phyloP scores from a whole-genome alignment of 2,113 vertebrate species.

The Lepidothrix coronata region DNA sequence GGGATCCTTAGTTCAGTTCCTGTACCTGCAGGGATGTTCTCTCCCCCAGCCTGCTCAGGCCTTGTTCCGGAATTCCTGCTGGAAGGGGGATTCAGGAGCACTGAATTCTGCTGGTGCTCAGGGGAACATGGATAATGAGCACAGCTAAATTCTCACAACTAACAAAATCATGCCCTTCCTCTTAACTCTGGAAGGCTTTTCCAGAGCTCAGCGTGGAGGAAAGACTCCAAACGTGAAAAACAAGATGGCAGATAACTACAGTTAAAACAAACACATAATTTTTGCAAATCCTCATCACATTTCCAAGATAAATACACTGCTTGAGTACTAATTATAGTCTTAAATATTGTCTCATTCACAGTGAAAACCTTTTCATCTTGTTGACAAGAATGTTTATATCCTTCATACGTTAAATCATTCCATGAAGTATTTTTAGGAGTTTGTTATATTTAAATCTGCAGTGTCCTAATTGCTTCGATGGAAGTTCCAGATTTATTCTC shows the following conservation, averaged over 20 bases:
- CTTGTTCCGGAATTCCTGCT: background rate
- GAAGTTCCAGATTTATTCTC: background rate
- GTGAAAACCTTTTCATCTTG: background rate
- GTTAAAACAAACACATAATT: background rate
- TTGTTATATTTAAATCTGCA: background rate
- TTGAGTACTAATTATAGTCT: background rate
- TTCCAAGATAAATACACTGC: slow-evolving; percentile 17
- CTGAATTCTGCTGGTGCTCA: background rate
- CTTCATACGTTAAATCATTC: background rate
- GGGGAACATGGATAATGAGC: background rate
- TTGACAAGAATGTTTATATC: background rate
- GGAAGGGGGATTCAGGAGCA: background rate
- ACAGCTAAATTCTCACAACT: background rate
- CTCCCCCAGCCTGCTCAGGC: background rate
- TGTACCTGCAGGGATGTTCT: background rate
- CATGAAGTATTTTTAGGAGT: background rate
- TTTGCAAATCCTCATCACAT: background rate
- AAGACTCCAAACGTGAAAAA: slow-evolving; percentile 38
- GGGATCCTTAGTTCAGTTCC: background rate
- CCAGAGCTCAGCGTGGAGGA: background rate
- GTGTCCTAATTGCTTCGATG: background rate
- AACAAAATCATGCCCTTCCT: background rate
- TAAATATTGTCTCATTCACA: background rate
- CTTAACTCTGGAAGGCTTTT: background rate
- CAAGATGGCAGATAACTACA: background rate